These are phyloP conservation scores for Cichladusa arquata DNA, from an alignment of 2,113 vertebrate species.

Conservation along the genomic window DNA sequence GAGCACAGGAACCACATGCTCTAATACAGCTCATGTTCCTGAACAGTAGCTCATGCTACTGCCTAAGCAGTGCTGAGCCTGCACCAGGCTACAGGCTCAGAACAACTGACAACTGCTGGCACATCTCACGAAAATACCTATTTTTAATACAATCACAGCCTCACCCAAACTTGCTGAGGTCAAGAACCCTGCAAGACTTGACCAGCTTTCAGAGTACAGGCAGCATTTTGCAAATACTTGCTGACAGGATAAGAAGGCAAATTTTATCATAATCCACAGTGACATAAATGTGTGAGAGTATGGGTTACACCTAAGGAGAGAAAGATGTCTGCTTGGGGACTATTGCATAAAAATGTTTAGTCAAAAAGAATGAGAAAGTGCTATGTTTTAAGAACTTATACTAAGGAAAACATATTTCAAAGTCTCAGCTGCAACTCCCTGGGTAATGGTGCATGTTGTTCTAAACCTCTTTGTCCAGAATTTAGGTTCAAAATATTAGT, in stretches of 20 bases:
- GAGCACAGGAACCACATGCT: accelerated
- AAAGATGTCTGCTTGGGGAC: background rate
- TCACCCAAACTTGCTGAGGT: background rate
- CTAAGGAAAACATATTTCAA: background rate
- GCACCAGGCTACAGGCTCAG: background rate
- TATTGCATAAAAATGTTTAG: background rate
- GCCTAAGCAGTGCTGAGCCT: background rate
- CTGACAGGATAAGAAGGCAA: background rate
- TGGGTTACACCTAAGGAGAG: background rate
- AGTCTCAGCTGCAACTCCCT: background rate
- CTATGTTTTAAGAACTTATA: background rate
- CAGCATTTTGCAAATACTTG: background rate
- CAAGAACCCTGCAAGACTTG: background rate
- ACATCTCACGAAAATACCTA: accelerated
- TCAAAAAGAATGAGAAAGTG: background rate
- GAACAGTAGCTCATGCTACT: background rate
- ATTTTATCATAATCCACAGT: background rate
- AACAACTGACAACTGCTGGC: background rate
- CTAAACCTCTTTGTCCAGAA: background rate
- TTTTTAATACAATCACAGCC: background rate
- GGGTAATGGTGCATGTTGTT: background rate
- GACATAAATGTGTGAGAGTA: background rate
- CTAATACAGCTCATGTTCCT: accelerated
- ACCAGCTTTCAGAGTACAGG: background rate
- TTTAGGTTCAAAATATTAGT: background rate